These are phyloP conservation scores for Alcedo quadribrachys DNA, from an alignment of 2,797 vertebrate genomes.

Conservation along the genomic window DNA sequence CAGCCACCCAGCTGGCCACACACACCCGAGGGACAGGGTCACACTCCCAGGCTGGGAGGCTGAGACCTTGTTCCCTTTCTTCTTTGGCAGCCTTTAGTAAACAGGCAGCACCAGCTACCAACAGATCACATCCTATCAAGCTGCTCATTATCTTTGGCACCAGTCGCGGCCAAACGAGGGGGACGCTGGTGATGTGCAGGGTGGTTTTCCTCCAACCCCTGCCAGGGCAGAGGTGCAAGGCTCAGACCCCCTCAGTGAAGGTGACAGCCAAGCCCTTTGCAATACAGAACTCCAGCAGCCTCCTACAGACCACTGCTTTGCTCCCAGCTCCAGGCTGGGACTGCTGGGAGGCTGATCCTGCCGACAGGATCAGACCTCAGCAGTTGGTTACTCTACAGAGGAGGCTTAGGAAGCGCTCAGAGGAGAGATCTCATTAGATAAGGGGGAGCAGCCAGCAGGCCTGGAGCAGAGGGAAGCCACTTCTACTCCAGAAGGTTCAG, in stretches of 20 bases:
- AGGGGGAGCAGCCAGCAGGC: fast-evolving
- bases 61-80: not conserved
- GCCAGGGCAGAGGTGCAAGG: fast-evolving
- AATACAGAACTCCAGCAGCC: fast-evolving
- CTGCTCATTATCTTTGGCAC: not conserved
- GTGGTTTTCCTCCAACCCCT: not conserved
- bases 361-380: not conserved
- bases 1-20: not conserved
- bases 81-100: not conserved
- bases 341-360: fast-evolving
- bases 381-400: fast-evolving
- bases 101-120: not conserved
- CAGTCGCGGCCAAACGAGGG: not conserved
- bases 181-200: fast-evolving
- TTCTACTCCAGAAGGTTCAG: fast-evolving
- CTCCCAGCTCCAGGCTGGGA: fast-evolving
- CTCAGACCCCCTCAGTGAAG: not conserved
- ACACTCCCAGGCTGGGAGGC: fast-evolving
- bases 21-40: fast-evolving
- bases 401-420: fast-evolving
- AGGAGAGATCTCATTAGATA: not conserved
- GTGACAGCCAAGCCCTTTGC: not conserved
- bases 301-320: fast-evolving
- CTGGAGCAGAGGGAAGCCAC: not conserved
- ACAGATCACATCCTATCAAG: fast-evolving